Conservation (phyloP, 2,888 invertebrate species). For the Agonopterix arenella region DNA sequence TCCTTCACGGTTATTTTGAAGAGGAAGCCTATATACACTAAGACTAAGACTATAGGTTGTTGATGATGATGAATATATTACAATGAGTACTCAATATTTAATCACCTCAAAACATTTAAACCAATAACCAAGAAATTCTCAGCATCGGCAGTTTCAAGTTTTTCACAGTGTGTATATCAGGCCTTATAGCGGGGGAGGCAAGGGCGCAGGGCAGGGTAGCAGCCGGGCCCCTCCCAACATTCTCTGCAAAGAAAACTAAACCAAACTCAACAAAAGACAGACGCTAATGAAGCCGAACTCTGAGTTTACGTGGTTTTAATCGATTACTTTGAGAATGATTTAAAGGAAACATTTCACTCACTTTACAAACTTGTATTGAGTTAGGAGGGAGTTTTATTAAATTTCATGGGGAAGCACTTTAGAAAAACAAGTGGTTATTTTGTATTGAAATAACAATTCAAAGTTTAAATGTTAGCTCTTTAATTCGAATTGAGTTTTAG, state of each 20-base stretch:
- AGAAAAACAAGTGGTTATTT: slow-evolving; percentile 3
- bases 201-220: slow-evolving; percentile 13
- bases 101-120: too few species aligned
- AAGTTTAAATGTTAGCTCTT: neutral
- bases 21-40: too few species aligned
- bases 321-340: slow-evolving; percentile 23
- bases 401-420: slow-evolving; percentile 1
- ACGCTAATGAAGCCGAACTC: slow-evolving; percentile 53
- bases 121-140: too few species aligned
- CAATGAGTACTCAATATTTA: too few species aligned
- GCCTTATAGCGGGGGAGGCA: slow-evolving; percentile 15
- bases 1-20: too few species aligned
- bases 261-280: slow-evolving; percentile 43
- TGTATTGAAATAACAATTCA: slow-evolving; percentile 1
- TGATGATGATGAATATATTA: too few species aligned
- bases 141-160: too few species aligned
- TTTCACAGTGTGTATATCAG: too few species aligned
- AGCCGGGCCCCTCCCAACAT: neutral
- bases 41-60: too few species aligned
- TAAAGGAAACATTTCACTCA: neutral
- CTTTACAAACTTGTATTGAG: slow-evolving; percentile 5
- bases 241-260: slow-evolving; percentile 15
- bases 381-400: slow-evolving; percentile 6
- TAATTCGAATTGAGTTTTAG: too few species aligned
- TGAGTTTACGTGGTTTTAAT: slow-evolving; percentile 37